phyloP scores from a whole-genome alignment of 2,888 invertebrate genomes.

The Hanleya hanleyi region DNA sequence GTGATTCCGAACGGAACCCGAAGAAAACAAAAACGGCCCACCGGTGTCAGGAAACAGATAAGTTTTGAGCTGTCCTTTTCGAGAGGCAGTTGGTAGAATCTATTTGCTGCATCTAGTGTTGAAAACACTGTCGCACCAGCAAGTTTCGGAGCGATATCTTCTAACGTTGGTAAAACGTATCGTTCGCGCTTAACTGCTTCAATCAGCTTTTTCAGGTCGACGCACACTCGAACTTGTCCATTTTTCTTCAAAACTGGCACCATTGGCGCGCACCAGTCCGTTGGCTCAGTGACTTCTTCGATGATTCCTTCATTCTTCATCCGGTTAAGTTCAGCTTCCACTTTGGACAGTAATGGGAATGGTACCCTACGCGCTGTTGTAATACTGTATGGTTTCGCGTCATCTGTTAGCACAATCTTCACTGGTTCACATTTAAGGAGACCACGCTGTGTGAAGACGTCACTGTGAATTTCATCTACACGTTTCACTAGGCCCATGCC shows the following conservation, averaged over 20 bases:
- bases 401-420: not conserved
- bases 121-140: conserved; percentile 23
- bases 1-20: not conserved
- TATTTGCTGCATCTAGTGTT: conserved; percentile 24
- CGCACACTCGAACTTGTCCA: conserved; percentile 30
- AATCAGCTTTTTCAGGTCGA: conserved; percentile 30
- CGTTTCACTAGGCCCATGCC: conserved; percentile 17
- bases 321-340: conserved; percentile 28
- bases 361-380: conserved; percentile 21
- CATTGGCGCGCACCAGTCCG: conserved; percentile 13
- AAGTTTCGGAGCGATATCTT: conserved; percentile 29
- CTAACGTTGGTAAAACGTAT: conserved; percentile 24
- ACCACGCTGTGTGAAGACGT: not conserved
- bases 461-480: conserved; percentile 14
- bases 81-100: conserved; percentile 31
- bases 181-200: conserved; percentile 30
- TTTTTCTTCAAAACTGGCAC: conserved; percentile 37
- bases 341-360: conserved; percentile 25
- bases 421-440: conserved; percentile 2
- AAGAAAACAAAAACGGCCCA: conserved; percentile 27
- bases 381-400: conserved; percentile 20
- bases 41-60: conserved; percentile 30
- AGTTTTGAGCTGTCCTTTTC: conserved; percentile 16
- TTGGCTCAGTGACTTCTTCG: conserved; percentile 28
- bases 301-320: conserved; percentile 34